These are phyloP conservation scores for Melanotaenia maccullochi DNA, from an alignment of 2,797 vertebrate genomes.

Conservation along the genomic window DNA sequence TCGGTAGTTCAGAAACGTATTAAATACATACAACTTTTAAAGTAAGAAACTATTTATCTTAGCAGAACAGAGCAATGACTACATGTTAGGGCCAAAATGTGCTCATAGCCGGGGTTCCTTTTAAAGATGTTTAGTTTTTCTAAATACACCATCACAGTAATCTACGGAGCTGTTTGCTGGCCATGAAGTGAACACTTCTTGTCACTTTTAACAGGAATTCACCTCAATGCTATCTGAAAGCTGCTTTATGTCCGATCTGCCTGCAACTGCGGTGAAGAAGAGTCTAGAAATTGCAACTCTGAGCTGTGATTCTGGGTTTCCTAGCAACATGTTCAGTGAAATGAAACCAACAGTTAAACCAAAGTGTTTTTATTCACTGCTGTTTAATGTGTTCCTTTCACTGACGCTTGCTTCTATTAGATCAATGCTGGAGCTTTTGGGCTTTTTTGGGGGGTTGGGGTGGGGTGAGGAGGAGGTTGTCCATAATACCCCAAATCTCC, in stretches of 20 bases:
- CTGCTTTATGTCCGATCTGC: constrained; percentile 73
- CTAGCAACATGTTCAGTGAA: constrained; percentile 69
- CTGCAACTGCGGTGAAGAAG: constrained; percentile 47
- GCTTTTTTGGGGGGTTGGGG: background rate
- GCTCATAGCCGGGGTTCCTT: too few species aligned
- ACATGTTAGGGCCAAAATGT: too few species aligned
- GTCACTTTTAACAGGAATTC: constrained; percentile 50
- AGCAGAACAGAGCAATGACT: too few species aligned
- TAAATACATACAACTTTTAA: too few species aligned
- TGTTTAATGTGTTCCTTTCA: constrained; percentile 19
- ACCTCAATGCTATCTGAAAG: constrained; percentile 71
- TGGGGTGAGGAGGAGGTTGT: background rate
- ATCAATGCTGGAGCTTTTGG: constrained; percentile 1
- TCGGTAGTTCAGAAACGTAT: too few species aligned
- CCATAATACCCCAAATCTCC: constrained; percentile 29
- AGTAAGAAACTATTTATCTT: too few species aligned
- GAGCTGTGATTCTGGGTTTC: constrained; percentile 62
- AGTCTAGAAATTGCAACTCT: constrained; percentile 50
- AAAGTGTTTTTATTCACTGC: constrained; percentile 14
- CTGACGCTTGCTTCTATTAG: background rate
- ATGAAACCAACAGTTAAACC: constrained; percentile 44
- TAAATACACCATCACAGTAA: too few species aligned
- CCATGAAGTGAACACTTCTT: too few species aligned
- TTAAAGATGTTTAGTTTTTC: too few species aligned
- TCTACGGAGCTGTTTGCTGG: too few species aligned